A percentile compares a stretch with the other conserved stretches of the same genome.
phyloP scores from a whole-genome alignment of 2,113 vertebrate genomes.

The Oncorhynchus mykiss region DNA sequence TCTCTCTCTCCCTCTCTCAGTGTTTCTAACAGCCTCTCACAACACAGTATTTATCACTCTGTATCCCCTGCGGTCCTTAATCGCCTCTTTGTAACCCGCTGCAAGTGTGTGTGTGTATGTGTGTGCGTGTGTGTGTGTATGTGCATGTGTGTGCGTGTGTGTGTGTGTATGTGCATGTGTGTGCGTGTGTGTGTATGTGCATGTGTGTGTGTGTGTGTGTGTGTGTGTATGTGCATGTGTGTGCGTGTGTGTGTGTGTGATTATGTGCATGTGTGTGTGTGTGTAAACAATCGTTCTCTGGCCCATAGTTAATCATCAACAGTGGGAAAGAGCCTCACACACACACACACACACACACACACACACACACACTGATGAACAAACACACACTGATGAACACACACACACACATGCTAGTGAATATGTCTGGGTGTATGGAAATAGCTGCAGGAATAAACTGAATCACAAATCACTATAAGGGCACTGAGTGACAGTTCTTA shows the following conservation, averaged over 20 bases:
- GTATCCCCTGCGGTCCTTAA: constrained; percentile 21
- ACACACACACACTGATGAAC: not conserved
- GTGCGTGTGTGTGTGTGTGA: not conserved
- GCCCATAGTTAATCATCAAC: constrained; percentile 1
- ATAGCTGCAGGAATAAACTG: constrained; percentile 6
- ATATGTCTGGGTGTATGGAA: constrained; percentile 13
- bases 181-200: not conserved
- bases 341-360: not conserved
- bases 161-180: not conserved
- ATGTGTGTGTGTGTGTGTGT: too few species aligned
- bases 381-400: not conserved
- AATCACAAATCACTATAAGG: too few species aligned
- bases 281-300: not conserved
- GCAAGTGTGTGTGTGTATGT: not conserved
- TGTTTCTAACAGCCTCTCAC: constrained; percentile 30
- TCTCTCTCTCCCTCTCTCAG: not conserved
- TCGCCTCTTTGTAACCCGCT: constrained; percentile 29
- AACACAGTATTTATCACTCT: constrained; percentile 42
- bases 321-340: not conserved
- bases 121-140: not conserved
- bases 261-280: too few species aligned
- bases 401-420: constrained; percentile 8
- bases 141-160: not conserved
- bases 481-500: too few species aligned
- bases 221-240: not conserved